Conservation (phyloP, 2,797 vertebrate genomes). For the Pogonophryne albipinna region DNA sequence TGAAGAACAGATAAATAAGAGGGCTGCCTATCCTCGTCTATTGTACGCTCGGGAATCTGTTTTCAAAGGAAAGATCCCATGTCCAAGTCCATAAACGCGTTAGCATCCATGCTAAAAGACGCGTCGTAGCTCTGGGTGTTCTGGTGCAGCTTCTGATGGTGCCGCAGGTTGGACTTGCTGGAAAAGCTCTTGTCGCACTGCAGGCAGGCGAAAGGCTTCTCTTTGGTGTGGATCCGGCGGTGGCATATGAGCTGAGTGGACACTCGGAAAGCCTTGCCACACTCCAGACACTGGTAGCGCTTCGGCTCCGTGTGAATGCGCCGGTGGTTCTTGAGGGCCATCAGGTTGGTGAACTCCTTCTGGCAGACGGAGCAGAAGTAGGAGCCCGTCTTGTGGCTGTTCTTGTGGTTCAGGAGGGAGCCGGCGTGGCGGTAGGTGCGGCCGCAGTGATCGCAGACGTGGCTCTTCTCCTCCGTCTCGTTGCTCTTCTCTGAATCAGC, state of each 20-base stretch:
- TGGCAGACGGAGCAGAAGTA: conserved; percentile 89
- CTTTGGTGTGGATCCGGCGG: conserved; percentile 90
- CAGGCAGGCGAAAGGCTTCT: conserved; percentile 87
- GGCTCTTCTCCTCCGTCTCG: conserved; percentile 82
- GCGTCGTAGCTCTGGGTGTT: conserved; percentile 76
- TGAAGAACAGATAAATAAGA: conserved; percentile 35
- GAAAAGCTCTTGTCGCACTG: conserved; percentile 87
- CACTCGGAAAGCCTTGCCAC: conserved; percentile 88
- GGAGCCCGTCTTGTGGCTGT: conserved; percentile 92
- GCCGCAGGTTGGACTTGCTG: conserved; percentile 88
- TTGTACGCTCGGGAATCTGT: conserved; percentile 12
- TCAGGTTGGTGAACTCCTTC: conserved; percentile 89
- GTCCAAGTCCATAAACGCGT: conserved; percentile 83
- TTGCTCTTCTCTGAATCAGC: conserved; percentile 46
- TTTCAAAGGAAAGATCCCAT: conserved; percentile 84
- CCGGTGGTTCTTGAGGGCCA: conserved; percentile 92
- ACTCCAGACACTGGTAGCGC: conserved; percentile 90
- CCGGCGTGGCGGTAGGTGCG: conserved; percentile 92
- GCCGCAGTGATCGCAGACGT: conserved; percentile 91
- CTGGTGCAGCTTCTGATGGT: conserved; percentile 88
- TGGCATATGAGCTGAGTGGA: conserved; percentile 92
- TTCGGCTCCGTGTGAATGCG: conserved; percentile 91
- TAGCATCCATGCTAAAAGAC: conserved; percentile 80
- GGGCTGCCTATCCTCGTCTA: conserved; percentile 5
- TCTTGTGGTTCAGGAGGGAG: conserved; percentile 94